Conservation (phyloP, 1,140 invertebrate genomes). For the Sycobia sp. region DNA sequence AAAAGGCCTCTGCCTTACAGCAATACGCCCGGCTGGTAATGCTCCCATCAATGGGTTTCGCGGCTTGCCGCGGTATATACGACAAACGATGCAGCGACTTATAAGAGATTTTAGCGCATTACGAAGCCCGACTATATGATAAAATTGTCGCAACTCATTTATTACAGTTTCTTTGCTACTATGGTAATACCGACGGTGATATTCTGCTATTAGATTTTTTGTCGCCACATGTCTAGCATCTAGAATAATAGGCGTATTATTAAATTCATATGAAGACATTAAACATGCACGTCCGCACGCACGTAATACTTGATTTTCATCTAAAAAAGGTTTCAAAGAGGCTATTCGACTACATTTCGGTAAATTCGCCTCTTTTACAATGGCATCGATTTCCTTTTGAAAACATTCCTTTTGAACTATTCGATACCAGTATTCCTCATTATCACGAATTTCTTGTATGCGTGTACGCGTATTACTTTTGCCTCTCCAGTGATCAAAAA, state of each 20-base stretch:
- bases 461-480: too few species aligned
- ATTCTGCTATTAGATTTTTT: not conserved
- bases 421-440: too few species aligned
- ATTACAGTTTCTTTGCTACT: constrained; percentile 33
- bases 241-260: not conserved
- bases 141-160: constrained; percentile 28
- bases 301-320: not conserved
- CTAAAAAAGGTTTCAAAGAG: too few species aligned
- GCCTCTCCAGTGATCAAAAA: too few species aligned
- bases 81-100: constrained; percentile 1
- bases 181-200: constrained; percentile 32
- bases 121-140: not conserved
- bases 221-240: not conserved
- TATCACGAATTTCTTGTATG: too few species aligned
- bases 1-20: not conserved
- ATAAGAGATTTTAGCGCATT: not conserved
- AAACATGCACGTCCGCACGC: not conserved
- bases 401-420: too few species aligned
- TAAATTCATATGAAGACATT: not conserved
- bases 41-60: constrained; percentile 29
- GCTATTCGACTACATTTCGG: too few species aligned
- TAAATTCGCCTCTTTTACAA: too few species aligned
- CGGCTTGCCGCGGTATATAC: not conserved
- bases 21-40: constrained; percentile 40
- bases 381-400: too few species aligned